A percentile compares a stretch with the other conserved stretches of the same genome.
These are phyloP conservation scores for Galaxias olidus DNA, from an alignment of 2,797 vertebrate species.

Conservation along the genomic window DNA sequence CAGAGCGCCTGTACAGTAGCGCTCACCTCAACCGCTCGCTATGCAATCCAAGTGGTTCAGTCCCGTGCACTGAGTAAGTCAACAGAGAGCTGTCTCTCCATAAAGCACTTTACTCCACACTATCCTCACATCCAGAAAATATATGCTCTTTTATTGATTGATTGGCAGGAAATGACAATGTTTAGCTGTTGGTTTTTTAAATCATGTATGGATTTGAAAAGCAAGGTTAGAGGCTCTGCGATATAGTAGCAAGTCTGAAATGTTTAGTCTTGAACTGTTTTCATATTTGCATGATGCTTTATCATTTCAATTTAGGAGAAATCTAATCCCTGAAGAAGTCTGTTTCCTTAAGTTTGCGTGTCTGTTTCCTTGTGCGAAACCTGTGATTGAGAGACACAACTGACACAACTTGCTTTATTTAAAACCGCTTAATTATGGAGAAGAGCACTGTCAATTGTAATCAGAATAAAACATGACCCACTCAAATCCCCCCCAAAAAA, in stretches of 20 bases:
- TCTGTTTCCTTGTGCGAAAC: conserved; percentile 43
- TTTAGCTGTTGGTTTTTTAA: conserved; percentile 1
- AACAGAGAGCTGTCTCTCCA: conserved; percentile 60
- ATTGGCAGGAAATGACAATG: conserved; percentile 3
- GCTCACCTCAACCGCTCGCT: conserved; percentile 74
- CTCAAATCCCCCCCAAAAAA: no score
- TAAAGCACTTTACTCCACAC: no score
- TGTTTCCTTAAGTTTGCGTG: conserved; percentile 45
- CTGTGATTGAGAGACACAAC: conserved; percentile 37
- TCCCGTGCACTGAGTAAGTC: conserved; percentile 75
- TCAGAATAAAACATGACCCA: no score
- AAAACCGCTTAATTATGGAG: no score
- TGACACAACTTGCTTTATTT: conserved; percentile 18
- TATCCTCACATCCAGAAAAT: conserved; percentile 6
- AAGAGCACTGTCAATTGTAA: no score
- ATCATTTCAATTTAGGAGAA: no score
- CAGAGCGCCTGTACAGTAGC: conserved; percentile 80
- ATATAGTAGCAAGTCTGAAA: no score
- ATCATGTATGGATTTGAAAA: background rate
- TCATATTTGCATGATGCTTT: no score
- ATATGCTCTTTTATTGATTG: conserved; percentile 7
- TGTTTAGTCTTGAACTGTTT: no score
- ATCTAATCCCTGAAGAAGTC: background rate
- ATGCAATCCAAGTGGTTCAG: conserved; percentile 71
- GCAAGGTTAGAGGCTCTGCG: no score